Evolutionary conservation across 2,888 invertebrate genomes (phyloP).

Genomic region (Baccha elongata): DNA sequence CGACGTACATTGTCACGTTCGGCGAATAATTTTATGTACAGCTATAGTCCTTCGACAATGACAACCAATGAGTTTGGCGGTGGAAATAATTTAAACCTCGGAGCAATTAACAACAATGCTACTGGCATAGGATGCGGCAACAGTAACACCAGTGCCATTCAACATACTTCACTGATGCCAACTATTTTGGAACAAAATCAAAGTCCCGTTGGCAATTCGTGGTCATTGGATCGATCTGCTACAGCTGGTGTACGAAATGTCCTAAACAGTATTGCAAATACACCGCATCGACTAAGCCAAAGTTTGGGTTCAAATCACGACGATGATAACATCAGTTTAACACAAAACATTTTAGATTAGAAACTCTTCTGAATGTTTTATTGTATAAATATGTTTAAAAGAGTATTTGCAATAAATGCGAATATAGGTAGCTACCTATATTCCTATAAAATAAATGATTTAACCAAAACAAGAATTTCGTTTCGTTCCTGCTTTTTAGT

Average conservation of each 20-base stretch:
- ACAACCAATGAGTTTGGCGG: conserved; percentile 49
- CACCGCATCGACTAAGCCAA: conserved; percentile 77
- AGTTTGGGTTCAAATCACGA: conserved; percentile 67
- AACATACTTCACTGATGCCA: conserved; percentile 79
- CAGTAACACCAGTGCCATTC: conserved; percentile 61
- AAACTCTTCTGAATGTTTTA: conserved; percentile 20
- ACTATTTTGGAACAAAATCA: conserved; percentile 81
- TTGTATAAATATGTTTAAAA: conserved; percentile 27
- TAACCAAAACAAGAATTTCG: too few species aligned
- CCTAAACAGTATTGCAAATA: conserved; percentile 78
- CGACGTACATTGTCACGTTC: conserved; percentile 82
- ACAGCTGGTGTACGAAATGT: conserved; percentile 78
- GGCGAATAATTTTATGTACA: conserved; percentile 77
- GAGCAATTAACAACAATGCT: conserved; percentile 52
- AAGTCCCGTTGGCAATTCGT: conserved; percentile 73
- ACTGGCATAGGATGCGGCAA: conserved; percentile 33
- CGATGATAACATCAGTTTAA: conserved; percentile 80
- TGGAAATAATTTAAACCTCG: conserved; percentile 68
- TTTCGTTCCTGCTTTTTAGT: too few species aligned
- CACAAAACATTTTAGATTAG: conserved; percentile 77
- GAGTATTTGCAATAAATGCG: background rate
- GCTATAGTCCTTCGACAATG: conserved; percentile 71
- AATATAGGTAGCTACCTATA: too few species aligned
- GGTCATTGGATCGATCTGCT: conserved; percentile 78
- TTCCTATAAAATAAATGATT: too few species aligned